Percentiles rank a stretch among this genome's conserved stretches.
These are phyloP conservation scores for Cryptus armator DNA, from an alignment of 2,888 invertebrate species.

Conservation along the genomic window DNA sequence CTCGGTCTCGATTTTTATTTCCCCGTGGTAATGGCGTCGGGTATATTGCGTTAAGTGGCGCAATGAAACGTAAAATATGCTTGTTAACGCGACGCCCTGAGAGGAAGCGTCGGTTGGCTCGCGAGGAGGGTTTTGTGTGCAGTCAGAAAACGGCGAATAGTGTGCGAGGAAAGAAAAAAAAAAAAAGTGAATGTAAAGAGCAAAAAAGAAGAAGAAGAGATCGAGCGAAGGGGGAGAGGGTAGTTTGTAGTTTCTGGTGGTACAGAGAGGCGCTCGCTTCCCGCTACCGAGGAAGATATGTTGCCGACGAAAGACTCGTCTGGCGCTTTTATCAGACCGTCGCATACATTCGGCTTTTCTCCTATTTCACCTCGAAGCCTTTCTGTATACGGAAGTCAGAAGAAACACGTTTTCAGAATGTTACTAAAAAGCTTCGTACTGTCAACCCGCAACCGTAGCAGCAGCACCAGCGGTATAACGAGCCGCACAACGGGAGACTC, in stretches of 20 bases:
- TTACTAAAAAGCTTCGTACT: background rate
- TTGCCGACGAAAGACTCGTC: conserved; percentile 60
- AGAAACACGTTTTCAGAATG: conserved; percentile 21
- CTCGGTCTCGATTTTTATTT: conserved; percentile 75
- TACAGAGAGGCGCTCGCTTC: conserved; percentile 37
- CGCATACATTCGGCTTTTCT: conserved; percentile 63
- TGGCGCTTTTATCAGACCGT: conserved; percentile 63
- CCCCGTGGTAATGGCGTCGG: conserved; percentile 71
- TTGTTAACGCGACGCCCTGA: conserved; percentile 77
- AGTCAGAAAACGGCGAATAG: background rate
- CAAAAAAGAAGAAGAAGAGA: conserved; percentile 42
- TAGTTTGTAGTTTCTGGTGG: conserved; percentile 60
- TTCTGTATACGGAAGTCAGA: conserved; percentile 23
- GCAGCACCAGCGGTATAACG: background rate
- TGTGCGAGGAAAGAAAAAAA: conserved; percentile 23
- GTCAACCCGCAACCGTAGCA: background rate
- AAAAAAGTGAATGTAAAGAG: conserved; percentile 41
- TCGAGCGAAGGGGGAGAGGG: conserved; percentile 5
- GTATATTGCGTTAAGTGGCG: conserved; percentile 81
- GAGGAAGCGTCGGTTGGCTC: conserved; percentile 37
- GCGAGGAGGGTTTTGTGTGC: conserved; percentile 7
- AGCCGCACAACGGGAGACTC: background rate
- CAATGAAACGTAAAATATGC: conserved; percentile 84
- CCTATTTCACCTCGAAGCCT: conserved; percentile 27
- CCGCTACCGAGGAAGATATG: conserved; percentile 48